phyloP scores from a whole-genome alignment of 2,113 vertebrate species.

The Tenrec ecaudatus region DNA sequence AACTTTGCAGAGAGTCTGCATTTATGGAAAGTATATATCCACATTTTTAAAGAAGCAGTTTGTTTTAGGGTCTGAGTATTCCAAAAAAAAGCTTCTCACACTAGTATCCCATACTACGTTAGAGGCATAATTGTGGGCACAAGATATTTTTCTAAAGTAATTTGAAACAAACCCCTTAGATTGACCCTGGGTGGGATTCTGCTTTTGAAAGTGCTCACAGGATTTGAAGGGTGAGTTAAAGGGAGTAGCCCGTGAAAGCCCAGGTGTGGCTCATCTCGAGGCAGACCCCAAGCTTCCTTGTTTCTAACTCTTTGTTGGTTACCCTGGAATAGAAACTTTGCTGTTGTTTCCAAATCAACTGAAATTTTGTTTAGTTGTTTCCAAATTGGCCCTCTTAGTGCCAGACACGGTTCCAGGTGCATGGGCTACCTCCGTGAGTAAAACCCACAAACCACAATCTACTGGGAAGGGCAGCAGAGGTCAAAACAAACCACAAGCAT shows the following conservation, averaged over 20 bases:
- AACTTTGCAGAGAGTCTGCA: conserved; percentile 34
- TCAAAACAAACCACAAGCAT: not conserved
- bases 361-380: not conserved
- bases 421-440: not conserved
- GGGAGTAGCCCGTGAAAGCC: not conserved
- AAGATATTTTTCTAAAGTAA: conserved; percentile 41
- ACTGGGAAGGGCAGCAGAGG: no score
- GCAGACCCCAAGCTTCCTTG: not conserved
- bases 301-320: conserved; percentile 49
- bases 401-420: not conserved
- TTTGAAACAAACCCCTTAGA: not conserved
- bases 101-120: not conserved
- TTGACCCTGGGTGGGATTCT: not conserved
- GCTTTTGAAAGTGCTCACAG: no score
- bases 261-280: not conserved
- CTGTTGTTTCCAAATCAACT: not conserved
- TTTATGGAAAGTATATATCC: conserved; percentile 46
- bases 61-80: not conserved
- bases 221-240: conserved; percentile 19
- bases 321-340: conserved; percentile 26
- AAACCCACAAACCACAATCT: not conserved
- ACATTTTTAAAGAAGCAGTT: conserved; percentile 35
- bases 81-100: conserved; percentile 4
- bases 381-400: not conserved
- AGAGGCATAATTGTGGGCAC: not conserved